A percentile compares a stretch with the other conserved stretches of the same genome.
Evolutionary conservation across 1,140 invertebrate genomes (phyloP).

Genomic region (Antheraea pernyi): DNA sequence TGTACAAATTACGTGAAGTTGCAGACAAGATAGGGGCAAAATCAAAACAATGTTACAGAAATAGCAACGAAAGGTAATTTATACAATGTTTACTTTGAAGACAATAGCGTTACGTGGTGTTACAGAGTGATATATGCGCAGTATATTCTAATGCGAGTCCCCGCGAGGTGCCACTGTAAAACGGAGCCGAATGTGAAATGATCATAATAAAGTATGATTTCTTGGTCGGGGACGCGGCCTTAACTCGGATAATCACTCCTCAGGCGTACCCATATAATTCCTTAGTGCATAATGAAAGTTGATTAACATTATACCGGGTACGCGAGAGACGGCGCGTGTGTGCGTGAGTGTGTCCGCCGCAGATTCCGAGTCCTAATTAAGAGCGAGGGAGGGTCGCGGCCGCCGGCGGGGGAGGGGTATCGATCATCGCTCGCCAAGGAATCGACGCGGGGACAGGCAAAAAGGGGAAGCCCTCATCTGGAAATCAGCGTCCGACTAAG

Average conservation of each 20-base stretch:
- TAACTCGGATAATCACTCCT: slow-evolving; percentile 76
- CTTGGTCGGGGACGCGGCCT: slow-evolving; percentile 71
- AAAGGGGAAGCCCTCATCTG: slow-evolving; percentile 75
- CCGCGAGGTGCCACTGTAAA: slow-evolving; percentile 61
- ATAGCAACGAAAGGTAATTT: slow-evolving; percentile 50
- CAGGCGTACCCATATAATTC: slow-evolving; percentile 77
- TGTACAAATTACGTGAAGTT: background rate
- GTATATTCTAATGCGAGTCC: slow-evolving; percentile 68
- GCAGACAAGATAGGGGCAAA: background rate
- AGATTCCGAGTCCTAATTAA: slow-evolving; percentile 79
- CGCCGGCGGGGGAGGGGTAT: slow-evolving; percentile 69
- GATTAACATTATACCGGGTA: slow-evolving; percentile 70
- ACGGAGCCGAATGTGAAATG: slow-evolving; percentile 51
- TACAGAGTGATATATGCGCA: slow-evolving; percentile 61
- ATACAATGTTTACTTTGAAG: slow-evolving; percentile 43
- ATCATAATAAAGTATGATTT: slow-evolving; percentile 78
- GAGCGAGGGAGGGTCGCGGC: slow-evolving; percentile 62
- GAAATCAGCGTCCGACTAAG: slow-evolving; percentile 73
- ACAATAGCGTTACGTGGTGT: slow-evolving; percentile 53
- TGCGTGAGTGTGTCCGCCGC: slow-evolving; percentile 76
- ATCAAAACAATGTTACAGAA: slow-evolving; percentile 22
- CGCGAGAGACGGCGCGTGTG: slow-evolving; percentile 45
- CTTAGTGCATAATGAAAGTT: slow-evolving; percentile 79
- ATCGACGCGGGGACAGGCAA: slow-evolving; percentile 75
- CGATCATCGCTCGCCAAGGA: slow-evolving; percentile 75